Conservation (phyloP, 2,888 invertebrate genomes). For the Euzophera pinguis region DNA sequence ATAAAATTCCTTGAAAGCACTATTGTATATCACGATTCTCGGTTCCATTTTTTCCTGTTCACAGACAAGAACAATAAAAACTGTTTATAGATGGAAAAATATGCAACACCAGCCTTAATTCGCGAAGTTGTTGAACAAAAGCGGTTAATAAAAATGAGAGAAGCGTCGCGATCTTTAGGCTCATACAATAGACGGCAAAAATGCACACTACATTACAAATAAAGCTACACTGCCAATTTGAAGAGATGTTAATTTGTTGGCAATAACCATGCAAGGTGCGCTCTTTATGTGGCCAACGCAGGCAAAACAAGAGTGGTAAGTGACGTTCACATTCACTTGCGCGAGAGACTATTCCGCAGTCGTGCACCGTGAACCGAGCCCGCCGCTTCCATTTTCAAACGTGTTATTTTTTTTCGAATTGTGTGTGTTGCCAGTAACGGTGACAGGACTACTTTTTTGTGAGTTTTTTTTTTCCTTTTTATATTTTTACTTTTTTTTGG, state of each 20-base stretch:
- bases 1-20: not conserved
- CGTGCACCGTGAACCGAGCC: slow-evolving; percentile 48
- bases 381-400: slow-evolving; percentile 45
- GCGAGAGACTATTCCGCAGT: slow-evolving; percentile 62
- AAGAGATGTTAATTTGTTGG: slow-evolving; percentile 40
- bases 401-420: slow-evolving; percentile 32
- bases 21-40: no score
- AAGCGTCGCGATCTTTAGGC: slow-evolving; percentile 41
- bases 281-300: slow-evolving; percentile 42
- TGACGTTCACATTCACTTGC: slow-evolving; percentile 72
- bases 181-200: slow-evolving; percentile 64
- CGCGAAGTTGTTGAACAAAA: not conserved
- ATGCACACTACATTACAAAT: slow-evolving; percentile 57
- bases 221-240: slow-evolving; percentile 47
- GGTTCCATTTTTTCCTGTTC: slow-evolving; percentile 2
- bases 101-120: not conserved
- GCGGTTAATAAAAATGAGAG: slow-evolving; percentile 48
- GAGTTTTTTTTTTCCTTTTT: slow-evolving; percentile 25
- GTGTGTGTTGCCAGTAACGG: slow-evolving; percentile 56
- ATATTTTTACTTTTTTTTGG: slow-evolving; percentile 12
- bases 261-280: slow-evolving; percentile 41
- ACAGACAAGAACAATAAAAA: not conserved
- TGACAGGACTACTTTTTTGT: slow-evolving; percentile 32
- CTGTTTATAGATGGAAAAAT: slow-evolving; percentile 3
- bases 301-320: slow-evolving; percentile 70